Conservation (phyloP, 2,113 vertebrate species). For the Tragelaphus imberbis region DNA sequence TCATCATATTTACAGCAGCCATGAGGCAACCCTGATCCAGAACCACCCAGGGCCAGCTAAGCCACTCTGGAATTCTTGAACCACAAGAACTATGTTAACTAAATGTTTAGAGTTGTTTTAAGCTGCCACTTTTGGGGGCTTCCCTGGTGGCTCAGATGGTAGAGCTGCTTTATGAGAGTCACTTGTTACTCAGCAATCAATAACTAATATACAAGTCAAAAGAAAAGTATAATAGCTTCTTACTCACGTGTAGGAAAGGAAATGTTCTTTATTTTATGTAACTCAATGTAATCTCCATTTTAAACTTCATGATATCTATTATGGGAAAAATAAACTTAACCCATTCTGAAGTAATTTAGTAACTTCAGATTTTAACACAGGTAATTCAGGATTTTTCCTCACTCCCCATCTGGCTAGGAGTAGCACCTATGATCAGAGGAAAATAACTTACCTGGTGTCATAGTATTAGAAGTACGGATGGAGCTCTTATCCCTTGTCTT, state of each 20-base stretch:
- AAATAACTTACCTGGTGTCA: neutral
- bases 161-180: neutral
- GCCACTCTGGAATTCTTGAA: neutral
- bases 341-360: neutral
- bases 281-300: slow-evolving; percentile 10
- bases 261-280: neutral
- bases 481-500: neutral
- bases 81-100: neutral
- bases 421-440: neutral
- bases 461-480: neutral
- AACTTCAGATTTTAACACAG: neutral
- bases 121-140: neutral
- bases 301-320: neutral
- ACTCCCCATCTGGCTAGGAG: neutral
- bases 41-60: neutral
- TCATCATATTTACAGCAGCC: neutral
- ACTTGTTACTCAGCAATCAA: neutral
- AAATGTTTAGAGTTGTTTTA: neutral
- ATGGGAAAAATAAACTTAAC: neutral
- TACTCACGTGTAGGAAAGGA: neutral
- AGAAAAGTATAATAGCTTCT: neutral
- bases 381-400: neutral
- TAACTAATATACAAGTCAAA: neutral
- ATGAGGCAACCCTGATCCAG: neutral
- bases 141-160: neutral